A percentile compares a stretch with the other conserved stretches of the same genome.
Evolutionary conservation across 2,888 invertebrate genomes (phyloP).

Genomic region (Nymphalis polychloros): DNA sequence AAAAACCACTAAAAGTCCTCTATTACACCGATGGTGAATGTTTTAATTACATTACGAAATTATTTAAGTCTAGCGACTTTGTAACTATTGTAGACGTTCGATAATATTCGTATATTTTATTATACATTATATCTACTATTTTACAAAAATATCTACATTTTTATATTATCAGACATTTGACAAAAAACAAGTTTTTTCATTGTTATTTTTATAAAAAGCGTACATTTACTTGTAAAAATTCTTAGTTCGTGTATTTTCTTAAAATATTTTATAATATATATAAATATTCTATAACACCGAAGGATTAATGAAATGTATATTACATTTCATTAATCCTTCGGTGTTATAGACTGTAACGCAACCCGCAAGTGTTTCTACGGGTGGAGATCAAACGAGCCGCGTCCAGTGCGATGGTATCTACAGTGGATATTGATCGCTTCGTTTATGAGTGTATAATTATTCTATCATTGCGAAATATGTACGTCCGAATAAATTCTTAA

Average conservation of each 20-base stretch:
- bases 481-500: slow-evolving; percentile 24
- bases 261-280: not conserved
- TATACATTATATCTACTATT: no score
- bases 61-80: not conserved
- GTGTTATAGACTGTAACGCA: slow-evolving; percentile 48
- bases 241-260: no score
- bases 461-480: slow-evolving; percentile 28
- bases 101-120: not conserved
- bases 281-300: no score
- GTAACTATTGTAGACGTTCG: not conserved
- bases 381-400: slow-evolving; percentile 62
- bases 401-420: slow-evolving; percentile 47
- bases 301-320: no score
- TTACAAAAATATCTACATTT: no score
- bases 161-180: no score
- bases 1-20: slow-evolving; percentile 54
- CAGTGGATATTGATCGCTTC: slow-evolving; percentile 37
- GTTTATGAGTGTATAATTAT: slow-evolving; percentile 42
- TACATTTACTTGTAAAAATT: no score
- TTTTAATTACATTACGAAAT: not conserved
- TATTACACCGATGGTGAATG: slow-evolving; percentile 51
- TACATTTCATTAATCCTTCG: slow-evolving; percentile 29
- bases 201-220: no score
- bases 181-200: no score
- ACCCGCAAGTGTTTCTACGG: slow-evolving; percentile 54